A percentile compares a stretch with the other conserved stretches of the same genome.
Evolutionary conservation across 2,888 invertebrate genomes (phyloP).

Genomic region (Ormyrus nitidulus): DNA sequence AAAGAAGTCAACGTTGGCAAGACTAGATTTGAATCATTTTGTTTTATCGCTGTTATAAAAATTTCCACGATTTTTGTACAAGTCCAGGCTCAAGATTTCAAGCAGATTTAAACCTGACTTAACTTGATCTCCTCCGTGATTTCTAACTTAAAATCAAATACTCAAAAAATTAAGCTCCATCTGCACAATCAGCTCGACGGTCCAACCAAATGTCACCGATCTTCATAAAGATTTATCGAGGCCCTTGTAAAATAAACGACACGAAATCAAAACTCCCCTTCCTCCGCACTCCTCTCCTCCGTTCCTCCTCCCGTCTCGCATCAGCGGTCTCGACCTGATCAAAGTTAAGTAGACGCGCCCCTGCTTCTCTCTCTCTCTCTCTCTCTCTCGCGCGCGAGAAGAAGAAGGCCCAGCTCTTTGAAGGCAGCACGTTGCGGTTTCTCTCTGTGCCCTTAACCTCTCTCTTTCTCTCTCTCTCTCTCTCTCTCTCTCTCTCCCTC

Average conservation of each 20-base stretch:
- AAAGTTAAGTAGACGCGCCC: conserved; percentile 73
- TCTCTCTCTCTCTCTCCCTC: conserved; percentile 46
- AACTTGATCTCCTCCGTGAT: too few species aligned
- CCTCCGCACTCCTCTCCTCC: conserved; percentile 5
- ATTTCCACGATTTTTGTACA: too few species aligned
- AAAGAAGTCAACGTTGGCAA: too few species aligned
- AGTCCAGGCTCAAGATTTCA: too few species aligned
- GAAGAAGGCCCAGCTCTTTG: conserved; percentile 48
- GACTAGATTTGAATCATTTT: too few species aligned
- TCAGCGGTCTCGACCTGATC: conserved; percentile 72
- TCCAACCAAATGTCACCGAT: too few species aligned
- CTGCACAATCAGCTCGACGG: too few species aligned
- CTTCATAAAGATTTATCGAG: background rate
- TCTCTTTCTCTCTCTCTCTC: conserved; percentile 45
- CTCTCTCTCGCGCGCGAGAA: conserved; percentile 38
- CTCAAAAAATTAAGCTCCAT: too few species aligned
- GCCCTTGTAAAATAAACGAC: conserved; percentile 19
- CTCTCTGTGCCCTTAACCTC: conserved; percentile 52
- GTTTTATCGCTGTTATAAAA: too few species aligned
- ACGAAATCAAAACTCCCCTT: conserved; percentile 16
- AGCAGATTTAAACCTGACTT: too few species aligned
- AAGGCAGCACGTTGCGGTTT: conserved; percentile 54
- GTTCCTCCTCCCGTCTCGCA: conserved; percentile 67
- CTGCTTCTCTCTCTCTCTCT: conserved; percentile 50
- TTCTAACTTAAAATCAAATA: too few species aligned